A percentile compares a stretch with the other conserved stretches of the same genome.
These are phyloP conservation scores for Dendrolimus punctatus DNA, from an alignment of 1,140 invertebrate genomes.

Conservation along the genomic window DNA sequence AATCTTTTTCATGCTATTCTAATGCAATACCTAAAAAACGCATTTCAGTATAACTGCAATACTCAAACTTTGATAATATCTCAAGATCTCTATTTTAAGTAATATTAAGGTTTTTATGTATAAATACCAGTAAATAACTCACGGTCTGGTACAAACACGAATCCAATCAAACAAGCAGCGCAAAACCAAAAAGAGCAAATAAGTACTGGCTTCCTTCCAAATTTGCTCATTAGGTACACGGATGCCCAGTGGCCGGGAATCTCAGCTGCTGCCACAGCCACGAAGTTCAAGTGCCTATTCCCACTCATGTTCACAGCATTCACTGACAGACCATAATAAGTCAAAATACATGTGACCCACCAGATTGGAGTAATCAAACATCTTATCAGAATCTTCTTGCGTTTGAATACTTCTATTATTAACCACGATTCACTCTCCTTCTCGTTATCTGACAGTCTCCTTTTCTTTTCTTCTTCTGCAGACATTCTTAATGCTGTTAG, in stretches of 20 bases:
- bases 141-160: background rate
- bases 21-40: too few species aligned
- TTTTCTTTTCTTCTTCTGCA: constrained; percentile 16
- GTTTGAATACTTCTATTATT: constrained; percentile 71
- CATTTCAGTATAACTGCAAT: too few species aligned
- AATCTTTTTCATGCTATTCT: too few species aligned
- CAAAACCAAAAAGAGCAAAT: constrained; percentile 1
- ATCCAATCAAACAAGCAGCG: background rate
- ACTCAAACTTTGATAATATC: too few species aligned
- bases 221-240: constrained; percentile 27
- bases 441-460: constrained; percentile 14
- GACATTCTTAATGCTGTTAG: constrained; percentile 42
- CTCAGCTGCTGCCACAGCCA: constrained; percentile 77
- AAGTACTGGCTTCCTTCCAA: constrained; percentile 43
- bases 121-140: constrained; percentile 1
- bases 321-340: constrained; percentile 79
- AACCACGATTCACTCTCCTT: constrained; percentile 41
- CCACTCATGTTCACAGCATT: constrained; percentile 77
- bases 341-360: constrained; percentile 78
- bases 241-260: constrained; percentile 80
- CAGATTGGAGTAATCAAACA: constrained; percentile 77
- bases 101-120: constrained; percentile 3
- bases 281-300: constrained; percentile 79
- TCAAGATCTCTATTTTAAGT: background rate
- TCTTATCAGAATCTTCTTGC: constrained; percentile 73